Base-by-base conservation (phyloP, 2,797 vertebrate genomes). In the Hoplostethus atlanticus region DNA sequence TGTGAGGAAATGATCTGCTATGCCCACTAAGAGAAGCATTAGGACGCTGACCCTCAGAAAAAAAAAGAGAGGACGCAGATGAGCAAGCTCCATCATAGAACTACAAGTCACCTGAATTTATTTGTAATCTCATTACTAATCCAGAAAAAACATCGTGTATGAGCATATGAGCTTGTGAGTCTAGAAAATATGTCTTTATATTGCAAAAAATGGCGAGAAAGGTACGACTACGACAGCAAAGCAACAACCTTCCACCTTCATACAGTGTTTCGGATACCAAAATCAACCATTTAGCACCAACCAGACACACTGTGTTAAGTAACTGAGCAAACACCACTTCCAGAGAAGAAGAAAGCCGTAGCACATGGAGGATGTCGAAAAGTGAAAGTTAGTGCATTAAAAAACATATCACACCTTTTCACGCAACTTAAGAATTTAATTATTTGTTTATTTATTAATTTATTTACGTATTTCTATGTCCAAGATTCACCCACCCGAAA, bases 401-500 rank as follows among this genome's bases (percentile, higher is more conserved):
- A 46, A 55, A 82, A 74, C n/a, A 87, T 63, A 90, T 79, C 67
- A 91, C 85, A 82, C 79, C 75, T 64, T 75, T 68, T 61, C 76
- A 89, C 80, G 70, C 69, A 30, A 50, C 53, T 86, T 94, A 95
- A 92, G 91, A 95, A 95, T 94, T 93, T 84, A 94, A 93, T 93
- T 87, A 92, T 93, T 92, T 94, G 87, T 95, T 94, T 94, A 95
- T 95, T 95, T 87, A 93, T 89, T 94, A 84, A 92, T 94, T 90
- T 92, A 93, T 92, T 93, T 93, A 94, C 85, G 91, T 94, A 92
- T 92, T 94, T 93, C 93, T 89, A 94, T 93, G 90, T 94, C 92
- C 94, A 93, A 86, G 89, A 93, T 92, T 94, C 92, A 92, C 93
- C 93, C 92, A 91, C 91, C 94, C 93, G 80, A 93, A 93, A 95